phyloP scores from a whole-genome alignment of 2,113 vertebrate species.

The Pipra filicauda region DNA sequence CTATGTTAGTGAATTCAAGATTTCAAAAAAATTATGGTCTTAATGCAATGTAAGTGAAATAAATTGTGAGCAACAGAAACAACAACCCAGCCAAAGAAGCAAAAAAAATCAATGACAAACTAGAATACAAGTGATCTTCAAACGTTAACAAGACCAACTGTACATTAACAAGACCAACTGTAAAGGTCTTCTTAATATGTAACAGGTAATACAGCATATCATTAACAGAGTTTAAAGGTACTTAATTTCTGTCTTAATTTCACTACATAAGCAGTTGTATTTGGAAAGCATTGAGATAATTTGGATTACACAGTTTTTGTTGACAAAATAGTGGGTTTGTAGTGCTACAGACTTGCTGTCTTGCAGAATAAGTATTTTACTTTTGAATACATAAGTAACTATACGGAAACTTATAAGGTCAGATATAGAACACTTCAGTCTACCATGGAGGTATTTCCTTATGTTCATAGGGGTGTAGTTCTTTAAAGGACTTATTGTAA shows the following conservation, averaged over 20 bases:
- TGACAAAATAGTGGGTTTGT: background rate
- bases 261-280: background rate
- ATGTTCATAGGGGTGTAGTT: background rate
- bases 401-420: background rate
- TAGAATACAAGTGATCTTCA: background rate
- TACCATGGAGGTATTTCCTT: background rate
- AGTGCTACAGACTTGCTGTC: background rate
- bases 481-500: background rate
- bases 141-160: too few relatives aligned
- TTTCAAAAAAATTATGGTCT: background rate
- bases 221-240: background rate
- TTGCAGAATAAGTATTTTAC: background rate
- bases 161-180: background rate
- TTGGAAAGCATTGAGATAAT: background rate
- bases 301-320: background rate
- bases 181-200: background rate
- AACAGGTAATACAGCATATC: background rate
- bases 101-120: accelerated
- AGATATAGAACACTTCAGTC: background rate
- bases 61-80: background rate
- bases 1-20: background rate
- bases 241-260: background rate
- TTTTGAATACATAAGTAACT: background rate
- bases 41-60: background rate
- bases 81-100: background rate